Evolutionary conservation across 2,113 vertebrate species (phyloP), one percentile per base, ranked within the genome.

Genomic region (Mustela lutreola): DNA sequence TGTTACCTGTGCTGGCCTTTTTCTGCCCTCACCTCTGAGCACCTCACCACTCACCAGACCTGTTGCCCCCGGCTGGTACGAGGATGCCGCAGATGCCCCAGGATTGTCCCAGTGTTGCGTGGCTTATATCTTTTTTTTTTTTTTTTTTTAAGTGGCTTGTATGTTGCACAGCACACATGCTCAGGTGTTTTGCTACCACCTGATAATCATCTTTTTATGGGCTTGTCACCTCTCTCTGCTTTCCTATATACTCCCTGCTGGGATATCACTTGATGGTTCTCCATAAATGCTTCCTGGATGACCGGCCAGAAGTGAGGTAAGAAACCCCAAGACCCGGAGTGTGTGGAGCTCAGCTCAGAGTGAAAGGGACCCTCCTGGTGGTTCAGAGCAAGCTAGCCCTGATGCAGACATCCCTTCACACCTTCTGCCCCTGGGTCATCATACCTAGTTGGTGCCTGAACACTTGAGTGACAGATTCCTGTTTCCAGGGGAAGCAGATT

Each of bases 391-490:
- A 78, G 42, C 7, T 3, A 0, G 48, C 4, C 31, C 53, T 11
- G 14, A 28, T 1, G 4, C 48, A 65, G 71, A 7, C 36, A 5
- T 31, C 48, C 28, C 60, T 67, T 3, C 4, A 21, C 26, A n/a
- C 11, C 21, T 56, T 5, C 24, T 0, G n/a, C 70, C 80, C 26
- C 18, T 50, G 36, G 11, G 14, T 58, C 42, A 21, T 24, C 12
- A 19, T 7, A 4, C 12, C 31, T 24, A 6, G 50, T 8, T 28
- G 50, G 7, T 14, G 60, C 45, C 62, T 48, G 22, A 75, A 70
- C 24, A 31, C 70, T 53, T 86, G 48, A 87, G 45, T 56, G 65
- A 87, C 73, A 67, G 79, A 39, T 83, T 86, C 94, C 45, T 97
- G 42, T 42, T 63, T 75, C 56, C 48, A 11, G 62, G 71, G 87